phyloP scores from a whole-genome alignment of 2,113 vertebrate species.

The Ceuthmochares aereus region DNA sequence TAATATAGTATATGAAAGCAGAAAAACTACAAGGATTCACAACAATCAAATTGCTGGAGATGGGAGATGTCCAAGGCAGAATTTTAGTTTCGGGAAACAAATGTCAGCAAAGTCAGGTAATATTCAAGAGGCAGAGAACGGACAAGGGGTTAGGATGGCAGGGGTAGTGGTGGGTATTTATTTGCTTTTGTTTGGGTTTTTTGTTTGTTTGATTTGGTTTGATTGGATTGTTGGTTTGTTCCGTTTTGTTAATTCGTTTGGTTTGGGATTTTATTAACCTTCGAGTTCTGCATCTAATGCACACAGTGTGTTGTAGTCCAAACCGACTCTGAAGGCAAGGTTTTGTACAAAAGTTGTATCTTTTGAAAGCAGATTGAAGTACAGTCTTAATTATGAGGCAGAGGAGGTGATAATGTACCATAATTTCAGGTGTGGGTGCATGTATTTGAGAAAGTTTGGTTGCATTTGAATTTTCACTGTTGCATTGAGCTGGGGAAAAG shows the following conservation, averaged over 20 bases:
- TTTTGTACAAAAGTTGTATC: background rate
- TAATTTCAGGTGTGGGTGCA: background rate
- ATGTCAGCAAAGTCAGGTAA: background rate
- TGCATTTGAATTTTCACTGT: background rate
- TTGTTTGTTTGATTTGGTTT: background rate
- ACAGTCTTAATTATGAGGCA: background rate
- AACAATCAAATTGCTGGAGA: conserved; percentile 40
- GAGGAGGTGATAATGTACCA: background rate
- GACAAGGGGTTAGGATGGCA: fast-evolving
- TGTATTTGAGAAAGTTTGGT: background rate
- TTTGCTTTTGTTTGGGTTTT: fast-evolving
- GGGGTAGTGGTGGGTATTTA: fast-evolving
- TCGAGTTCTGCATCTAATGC: background rate
- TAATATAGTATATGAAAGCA: conserved; percentile 38
- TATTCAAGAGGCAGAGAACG: background rate
- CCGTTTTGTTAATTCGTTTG: background rate
- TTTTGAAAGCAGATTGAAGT: conserved; percentile 1
- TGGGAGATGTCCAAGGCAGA: background rate
- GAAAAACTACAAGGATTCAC: conserved; percentile 22
- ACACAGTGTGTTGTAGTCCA: background rate
- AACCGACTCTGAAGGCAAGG: background rate
- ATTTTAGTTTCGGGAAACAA: conserved; percentile 50
- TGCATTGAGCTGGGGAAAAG: background rate
- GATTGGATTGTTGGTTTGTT: background rate
- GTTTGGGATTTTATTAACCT: background rate